Percentiles rank a stretch among this genome's conserved stretches.
Conservation (phyloP, 2,113 vertebrate genomes). For the Prionailurus viverrinus region DNA sequence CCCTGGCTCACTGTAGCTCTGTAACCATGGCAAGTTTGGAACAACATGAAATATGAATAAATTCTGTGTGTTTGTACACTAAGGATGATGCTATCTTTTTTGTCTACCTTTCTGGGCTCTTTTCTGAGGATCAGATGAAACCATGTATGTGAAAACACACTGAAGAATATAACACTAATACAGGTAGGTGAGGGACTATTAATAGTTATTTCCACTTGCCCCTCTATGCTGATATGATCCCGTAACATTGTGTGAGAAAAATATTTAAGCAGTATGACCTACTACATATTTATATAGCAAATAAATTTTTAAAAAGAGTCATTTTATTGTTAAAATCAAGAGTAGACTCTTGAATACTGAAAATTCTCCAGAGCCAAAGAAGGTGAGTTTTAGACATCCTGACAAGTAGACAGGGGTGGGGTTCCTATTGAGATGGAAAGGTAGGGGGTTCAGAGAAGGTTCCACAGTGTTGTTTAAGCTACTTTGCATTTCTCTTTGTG, state of each 20-base stretch:
- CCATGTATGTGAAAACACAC: background rate
- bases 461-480: background rate
- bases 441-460: background rate
- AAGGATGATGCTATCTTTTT: background rate
- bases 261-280: background rate
- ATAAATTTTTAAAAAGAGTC: conserved; percentile 10
- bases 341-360: background rate
- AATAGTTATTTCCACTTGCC: background rate
- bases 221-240: background rate
- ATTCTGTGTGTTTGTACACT: conserved; percentile 29
- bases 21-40: background rate
- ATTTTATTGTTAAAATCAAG: conserved; percentile 31
- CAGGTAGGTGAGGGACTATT: background rate
- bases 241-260: background rate
- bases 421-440: background rate
- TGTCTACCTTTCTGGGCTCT: background rate
- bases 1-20: background rate
- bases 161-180: background rate
- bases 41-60: background rate
- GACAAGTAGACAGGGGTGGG: background rate
- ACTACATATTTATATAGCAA: conserved; percentile 5
- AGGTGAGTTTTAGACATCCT: background rate
- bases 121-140: background rate
- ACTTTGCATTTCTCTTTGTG: background rate
- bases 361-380: background rate